phyloP scores from a whole-genome alignment of 2,113 vertebrate species.

The Acrocephalus kingi region DNA sequence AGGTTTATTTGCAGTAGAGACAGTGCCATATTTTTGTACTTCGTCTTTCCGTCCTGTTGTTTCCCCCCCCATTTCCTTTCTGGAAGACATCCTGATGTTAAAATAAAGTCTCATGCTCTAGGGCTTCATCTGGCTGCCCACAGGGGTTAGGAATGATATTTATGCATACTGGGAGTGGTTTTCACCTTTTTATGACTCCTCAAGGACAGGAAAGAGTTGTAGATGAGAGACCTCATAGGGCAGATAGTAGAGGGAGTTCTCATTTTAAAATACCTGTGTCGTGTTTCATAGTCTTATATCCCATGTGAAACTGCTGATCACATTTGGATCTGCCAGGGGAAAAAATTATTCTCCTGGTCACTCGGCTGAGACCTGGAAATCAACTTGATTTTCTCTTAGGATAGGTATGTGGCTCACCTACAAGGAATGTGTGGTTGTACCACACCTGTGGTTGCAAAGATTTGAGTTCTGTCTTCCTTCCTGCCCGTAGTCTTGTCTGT shows the following conservation, averaged over 20 bases:
- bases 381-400: not conserved
- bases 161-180: not conserved
- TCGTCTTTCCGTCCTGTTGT: not conserved
- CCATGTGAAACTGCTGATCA: not conserved
- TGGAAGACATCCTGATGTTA: not conserved
- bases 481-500: accelerated
- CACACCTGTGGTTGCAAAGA: not conserved
- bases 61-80: not conserved
- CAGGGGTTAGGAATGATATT: not conserved
- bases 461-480: not conserved
- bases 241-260: not conserved
- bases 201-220: not conserved
- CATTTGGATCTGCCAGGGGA: not conserved
- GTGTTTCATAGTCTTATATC: not conserved
- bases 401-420: not conserved
- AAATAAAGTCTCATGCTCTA: not conserved
- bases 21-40: not conserved
- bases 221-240: not conserved
- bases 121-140: not conserved
- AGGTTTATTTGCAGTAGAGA: not conserved
- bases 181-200: not conserved
- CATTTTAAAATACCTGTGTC: not conserved
- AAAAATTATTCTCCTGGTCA: not conserved
- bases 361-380: not conserved
- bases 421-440: not conserved